Conservation (phyloP, 2,888 invertebrate genomes). For the Saturnia japonica region DNA sequence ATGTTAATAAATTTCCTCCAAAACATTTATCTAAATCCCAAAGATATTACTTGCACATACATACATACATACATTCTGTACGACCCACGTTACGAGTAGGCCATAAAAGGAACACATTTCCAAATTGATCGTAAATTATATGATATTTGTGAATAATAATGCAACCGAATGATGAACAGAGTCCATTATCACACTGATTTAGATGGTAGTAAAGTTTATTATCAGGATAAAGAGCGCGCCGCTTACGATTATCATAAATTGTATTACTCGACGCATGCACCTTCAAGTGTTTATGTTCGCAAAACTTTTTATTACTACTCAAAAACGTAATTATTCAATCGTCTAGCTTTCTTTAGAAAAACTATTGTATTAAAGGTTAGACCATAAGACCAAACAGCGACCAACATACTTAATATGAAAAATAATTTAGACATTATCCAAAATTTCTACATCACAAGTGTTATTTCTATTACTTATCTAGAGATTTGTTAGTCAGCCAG, state of each 20-base stretch:
- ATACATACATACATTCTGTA: neutral
- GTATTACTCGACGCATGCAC: neutral
- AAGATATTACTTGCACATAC: neutral
- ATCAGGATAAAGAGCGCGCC: slow-evolving; percentile 28
- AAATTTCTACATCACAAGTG: too few species aligned
- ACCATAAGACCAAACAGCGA: too few species aligned
- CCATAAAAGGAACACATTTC: slow-evolving; percentile 64
- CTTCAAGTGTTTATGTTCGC: neutral
- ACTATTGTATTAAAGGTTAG: too few species aligned
- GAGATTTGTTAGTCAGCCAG: too few species aligned
- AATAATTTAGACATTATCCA: too few species aligned
- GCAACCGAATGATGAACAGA: slow-evolving; percentile 46
- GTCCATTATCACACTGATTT: slow-evolving; percentile 46
- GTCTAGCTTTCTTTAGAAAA: neutral
- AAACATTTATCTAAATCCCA: neutral
- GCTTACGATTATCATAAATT: slow-evolving; percentile 13
- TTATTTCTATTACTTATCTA: too few species aligned
- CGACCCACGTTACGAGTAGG: slow-evolving; percentile 31
- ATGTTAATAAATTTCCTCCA: neutral
- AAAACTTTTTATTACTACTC: neutral
- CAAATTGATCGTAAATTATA: slow-evolving; percentile 74
- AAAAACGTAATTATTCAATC: neutral
- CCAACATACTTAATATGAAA: too few species aligned
- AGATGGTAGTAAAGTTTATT: slow-evolving; percentile 47
- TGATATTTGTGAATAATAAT: slow-evolving; percentile 49